phyloP scores from a whole-genome alignment of 2,888 invertebrate genomes.

The Nomada goodeniana region DNA sequence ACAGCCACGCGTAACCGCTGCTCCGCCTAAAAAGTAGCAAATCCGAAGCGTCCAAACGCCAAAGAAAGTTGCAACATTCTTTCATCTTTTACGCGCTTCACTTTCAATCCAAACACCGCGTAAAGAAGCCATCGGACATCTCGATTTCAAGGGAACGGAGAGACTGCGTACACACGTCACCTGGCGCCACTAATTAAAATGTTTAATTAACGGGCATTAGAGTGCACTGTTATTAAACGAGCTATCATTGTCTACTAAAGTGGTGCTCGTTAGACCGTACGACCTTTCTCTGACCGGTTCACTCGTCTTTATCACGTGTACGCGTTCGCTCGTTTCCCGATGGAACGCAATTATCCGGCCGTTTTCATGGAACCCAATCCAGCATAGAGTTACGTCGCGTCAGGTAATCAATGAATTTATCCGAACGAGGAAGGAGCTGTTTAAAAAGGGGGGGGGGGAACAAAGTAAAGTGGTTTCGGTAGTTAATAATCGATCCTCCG shows the following conservation, averaged over 20 bases:
- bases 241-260: slow-evolving; percentile 35
- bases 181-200: slow-evolving; percentile 20
- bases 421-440: slow-evolving; percentile 42
- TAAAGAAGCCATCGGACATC: not conserved
- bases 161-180: not conserved
- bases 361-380: slow-evolving; percentile 51
- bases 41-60: no score
- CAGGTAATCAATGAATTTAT: slow-evolving; percentile 33
- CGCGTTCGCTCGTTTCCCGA: slow-evolving; percentile 23
- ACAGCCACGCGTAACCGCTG: no score
- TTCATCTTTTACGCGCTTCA: not conserved
- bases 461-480: slow-evolving; percentile 8
- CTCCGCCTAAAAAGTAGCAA: no score
- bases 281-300: slow-evolving; percentile 14
- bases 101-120: not conserved
- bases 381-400: slow-evolving; percentile 49
- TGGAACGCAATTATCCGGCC: slow-evolving; percentile 43
- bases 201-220: slow-evolving; percentile 36
- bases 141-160: not conserved
- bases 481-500: slow-evolving; percentile 38
- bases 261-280: slow-evolving; percentile 33
- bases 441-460: slow-evolving; percentile 38
- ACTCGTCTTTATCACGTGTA: slow-evolving; percentile 21
- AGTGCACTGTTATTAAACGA: slow-evolving; percentile 44
- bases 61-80: no score